Evolutionary conservation across 2,888 invertebrate genomes (phyloP).

Genomic region (Barypeithes pellucidus): DNA sequence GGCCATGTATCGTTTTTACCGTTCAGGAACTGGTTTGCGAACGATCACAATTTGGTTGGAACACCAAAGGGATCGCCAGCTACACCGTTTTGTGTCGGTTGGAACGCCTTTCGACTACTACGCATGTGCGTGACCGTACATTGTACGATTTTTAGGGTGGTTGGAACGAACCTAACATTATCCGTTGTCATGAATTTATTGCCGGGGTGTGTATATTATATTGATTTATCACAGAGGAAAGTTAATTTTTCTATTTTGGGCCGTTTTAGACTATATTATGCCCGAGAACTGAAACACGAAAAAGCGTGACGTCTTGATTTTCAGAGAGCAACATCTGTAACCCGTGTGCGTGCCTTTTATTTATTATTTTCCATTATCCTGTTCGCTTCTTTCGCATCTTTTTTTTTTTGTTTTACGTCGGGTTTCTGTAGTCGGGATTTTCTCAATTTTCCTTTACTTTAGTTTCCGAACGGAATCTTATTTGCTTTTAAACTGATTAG

Average conservation of each 20-base stretch:
- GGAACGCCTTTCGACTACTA: no score
- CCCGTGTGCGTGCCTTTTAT: conserved; percentile 58
- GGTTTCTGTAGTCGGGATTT: conserved; percentile 28
- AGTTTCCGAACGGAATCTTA: conserved; percentile 11
- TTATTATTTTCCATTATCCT: conserved; percentile 52
- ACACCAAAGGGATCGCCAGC: no score
- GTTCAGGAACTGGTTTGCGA: no score
- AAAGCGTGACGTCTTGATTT: conserved; percentile 59
- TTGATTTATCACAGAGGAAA: no score
- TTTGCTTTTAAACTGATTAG: conserved; percentile 27
- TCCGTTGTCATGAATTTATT: no score
- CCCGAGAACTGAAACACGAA: conserved; percentile 18
- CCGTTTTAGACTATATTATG: conserved; percentile 6
- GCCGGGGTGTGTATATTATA: no score
- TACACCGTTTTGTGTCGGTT: no score
- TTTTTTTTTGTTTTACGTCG: conserved; percentile 11
- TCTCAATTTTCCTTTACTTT: conserved; percentile 30
- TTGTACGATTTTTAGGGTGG: no score
- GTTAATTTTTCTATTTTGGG: not conserved
- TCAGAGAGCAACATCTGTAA: conserved; percentile 59
- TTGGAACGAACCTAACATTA: no score
- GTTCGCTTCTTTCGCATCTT: conserved; percentile 35
- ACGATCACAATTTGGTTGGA: no score
- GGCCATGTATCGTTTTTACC: no score
- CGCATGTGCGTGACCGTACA: no score